A percentile compares a stretch with the other conserved stretches of the same genome.
phyloP scores from a whole-genome alignment of 2,113 vertebrate genomes.

The Mirounga angustirostris region DNA sequence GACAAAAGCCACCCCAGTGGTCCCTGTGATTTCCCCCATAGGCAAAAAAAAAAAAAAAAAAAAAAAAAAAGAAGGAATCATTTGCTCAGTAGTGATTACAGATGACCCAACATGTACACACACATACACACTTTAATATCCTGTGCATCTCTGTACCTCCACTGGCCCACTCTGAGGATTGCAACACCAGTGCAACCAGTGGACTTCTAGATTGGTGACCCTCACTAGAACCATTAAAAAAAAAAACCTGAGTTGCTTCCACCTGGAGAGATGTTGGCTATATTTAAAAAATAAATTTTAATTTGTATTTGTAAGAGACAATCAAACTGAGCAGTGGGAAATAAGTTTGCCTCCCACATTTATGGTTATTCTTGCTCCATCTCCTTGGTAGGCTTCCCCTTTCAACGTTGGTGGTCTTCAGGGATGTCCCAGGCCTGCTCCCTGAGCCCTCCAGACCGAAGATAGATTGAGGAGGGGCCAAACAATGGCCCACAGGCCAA shows the following conservation, averaged over 20 bases:
- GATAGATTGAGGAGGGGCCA: too few relatives aligned
- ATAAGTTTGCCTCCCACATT: not conserved
- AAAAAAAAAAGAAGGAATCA: not conserved
- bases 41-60: not conserved
- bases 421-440: not conserved
- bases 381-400: not conserved
- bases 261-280: not conserved
- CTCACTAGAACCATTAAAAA: not conserved
- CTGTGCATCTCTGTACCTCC: rapidly evolving
- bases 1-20: slow-evolving; percentile 57
- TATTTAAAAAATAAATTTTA: not conserved
- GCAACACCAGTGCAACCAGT: not conserved
- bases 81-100: not conserved
- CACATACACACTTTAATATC: not conserved
- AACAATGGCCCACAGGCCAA: not conserved
- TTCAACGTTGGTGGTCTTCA: too few relatives aligned
- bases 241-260: not conserved
- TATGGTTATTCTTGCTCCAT: too few relatives aligned
- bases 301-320: not conserved
- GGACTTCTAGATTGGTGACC: not conserved
- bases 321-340: not conserved
- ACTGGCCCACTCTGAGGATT: not conserved
- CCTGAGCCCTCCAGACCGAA: not conserved
- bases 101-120: not conserved
- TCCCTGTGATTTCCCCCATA: slow-evolving; percentile 11